Evolutionary conservation across 2,797 vertebrate species (phyloP).

Genomic region (Rhinella marina): DNA sequence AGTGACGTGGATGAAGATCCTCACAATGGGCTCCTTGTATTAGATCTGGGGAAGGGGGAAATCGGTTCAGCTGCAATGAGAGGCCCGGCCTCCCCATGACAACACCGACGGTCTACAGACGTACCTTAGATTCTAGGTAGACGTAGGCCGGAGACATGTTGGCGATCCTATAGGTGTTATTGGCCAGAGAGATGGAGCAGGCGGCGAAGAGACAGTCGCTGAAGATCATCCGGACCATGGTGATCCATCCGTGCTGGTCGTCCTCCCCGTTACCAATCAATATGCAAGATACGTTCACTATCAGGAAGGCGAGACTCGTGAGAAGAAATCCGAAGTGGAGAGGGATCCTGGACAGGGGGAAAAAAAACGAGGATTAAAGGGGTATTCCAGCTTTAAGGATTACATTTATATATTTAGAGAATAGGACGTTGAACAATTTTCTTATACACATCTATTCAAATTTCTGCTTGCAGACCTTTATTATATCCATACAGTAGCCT

Average conservation of each 20-base stretch:
- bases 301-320: conserved; percentile 85
- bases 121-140: conserved; percentile 96
- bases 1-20: neutral
- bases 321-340: conserved; percentile 85
- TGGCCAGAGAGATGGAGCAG: conserved; percentile 88
- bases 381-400: no score
- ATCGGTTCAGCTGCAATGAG: no score
- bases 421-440: no score
- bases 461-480: no score
- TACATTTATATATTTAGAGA: no score
- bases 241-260: conserved; percentile 78
- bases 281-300: conserved; percentile 91
- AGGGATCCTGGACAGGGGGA: conserved; percentile 76
- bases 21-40: neutral
- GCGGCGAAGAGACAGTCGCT: conserved; percentile 93
- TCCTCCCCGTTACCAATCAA: conserved; percentile 82
- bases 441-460: no score
- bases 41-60: no score
- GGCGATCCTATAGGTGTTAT: conserved; percentile 90
- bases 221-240: conserved; percentile 85
- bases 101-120: neutral
- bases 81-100: no score
- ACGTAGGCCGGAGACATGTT: conserved; percentile 96
- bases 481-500: no score
- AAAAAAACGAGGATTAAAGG: no score